These are phyloP conservation scores for Anguilla pacifica DNA, from an alignment of 2,797 vertebrate genomes.

Conservation along the genomic window DNA sequence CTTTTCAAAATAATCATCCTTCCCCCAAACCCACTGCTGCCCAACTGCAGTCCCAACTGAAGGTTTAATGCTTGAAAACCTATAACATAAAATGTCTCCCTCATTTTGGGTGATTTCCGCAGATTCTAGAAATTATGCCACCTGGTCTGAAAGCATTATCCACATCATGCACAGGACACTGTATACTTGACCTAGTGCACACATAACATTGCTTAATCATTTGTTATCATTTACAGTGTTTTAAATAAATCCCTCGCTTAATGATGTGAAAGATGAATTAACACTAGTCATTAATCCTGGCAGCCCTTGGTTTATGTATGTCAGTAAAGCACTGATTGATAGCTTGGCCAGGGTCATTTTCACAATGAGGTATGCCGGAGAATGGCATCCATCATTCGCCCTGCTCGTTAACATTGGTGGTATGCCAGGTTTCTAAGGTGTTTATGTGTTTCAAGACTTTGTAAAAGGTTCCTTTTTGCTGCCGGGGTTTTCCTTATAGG, in stretches of 20 bases:
- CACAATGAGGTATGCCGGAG: slow-evolving; percentile 10
- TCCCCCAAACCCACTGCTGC: neutral
- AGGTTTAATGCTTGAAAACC: neutral
- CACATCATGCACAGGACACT: neutral
- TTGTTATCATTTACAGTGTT: slow-evolving; percentile 7
- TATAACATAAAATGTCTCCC: neutral
- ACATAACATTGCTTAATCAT: neutral
- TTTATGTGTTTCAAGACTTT: neutral
- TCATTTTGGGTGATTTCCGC: neutral
- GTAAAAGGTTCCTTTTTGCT: slow-evolving; percentile 8
- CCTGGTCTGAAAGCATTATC: neutral
- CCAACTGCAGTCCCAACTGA: neutral
- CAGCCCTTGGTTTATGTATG: slow-evolving; percentile 3
- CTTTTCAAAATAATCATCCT: neutral
- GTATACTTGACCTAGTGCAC: neutral
- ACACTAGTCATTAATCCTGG: slow-evolving; percentile 8
- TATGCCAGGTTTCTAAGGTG: neutral
- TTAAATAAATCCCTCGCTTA: slow-evolving; percentile 12
- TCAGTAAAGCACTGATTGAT: slow-evolving; percentile 15
- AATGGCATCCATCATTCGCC: neutral
- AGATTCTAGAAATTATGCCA: neutral
- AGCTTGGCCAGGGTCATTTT: slow-evolving; percentile 15
- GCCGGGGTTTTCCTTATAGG: slow-evolving; percentile 19
- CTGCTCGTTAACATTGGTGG: slow-evolving; percentile 14
- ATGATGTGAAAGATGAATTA: slow-evolving; percentile 16